Base-by-base conservation (phyloP, 2,888 invertebrate genomes). In the Siphonodentalium dalli region DNA sequence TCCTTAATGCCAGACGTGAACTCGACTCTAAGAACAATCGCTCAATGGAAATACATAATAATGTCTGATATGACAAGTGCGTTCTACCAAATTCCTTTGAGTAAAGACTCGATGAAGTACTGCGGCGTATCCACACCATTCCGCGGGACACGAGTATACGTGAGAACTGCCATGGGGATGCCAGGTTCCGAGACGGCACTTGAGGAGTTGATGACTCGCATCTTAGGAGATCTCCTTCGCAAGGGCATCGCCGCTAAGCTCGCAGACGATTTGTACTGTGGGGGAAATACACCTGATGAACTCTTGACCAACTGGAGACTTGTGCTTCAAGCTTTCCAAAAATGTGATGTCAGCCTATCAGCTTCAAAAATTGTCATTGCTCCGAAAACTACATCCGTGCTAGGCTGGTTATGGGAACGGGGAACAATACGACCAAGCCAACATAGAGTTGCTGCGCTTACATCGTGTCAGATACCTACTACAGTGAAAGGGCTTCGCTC, bases 191-290 rank as follows among this genome's bases (percentile, higher is more conserved):
- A 65, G 33, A 65, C 58, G 24, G 48, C 52, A 2, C 33, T 37
- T 13, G 53, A n/a, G n/a, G n/a, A n/a, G n/a, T n/a, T n/a, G n/a
- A n/a, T n/a, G n/a, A n/a, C n/a, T n/a, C n/a, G n/a, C n/a, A n/a
- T n/a, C n/a, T n/a, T n/a, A n/a, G n/a, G n/a, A n/a, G n/a, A 61
- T 33, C 38, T 39, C 4, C 9, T 61, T 4, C 54, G 56, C 28
- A 52, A 56, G 2, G 58, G 58, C 24, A 44, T 21, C 28, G 59
- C 61, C 5, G 51, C 56, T 9, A 63, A 61, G 34, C 37, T 61
- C 5, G 61, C 63, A 7, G 63, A 61, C 43, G 58, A 65, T 33
- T 40, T 63, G 20, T 65, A 65, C 42, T 58, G 58, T 35, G 62
- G 60, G 9, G 63, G 59, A 8, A 42, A 58, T 33, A 46, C 61